A percentile compares a stretch with the other conserved stretches of the same genome.
These are phyloP conservation scores for Rhizoglyphus robini DNA, from an alignment of 1,140 invertebrate species.

Conservation along the genomic window DNA sequence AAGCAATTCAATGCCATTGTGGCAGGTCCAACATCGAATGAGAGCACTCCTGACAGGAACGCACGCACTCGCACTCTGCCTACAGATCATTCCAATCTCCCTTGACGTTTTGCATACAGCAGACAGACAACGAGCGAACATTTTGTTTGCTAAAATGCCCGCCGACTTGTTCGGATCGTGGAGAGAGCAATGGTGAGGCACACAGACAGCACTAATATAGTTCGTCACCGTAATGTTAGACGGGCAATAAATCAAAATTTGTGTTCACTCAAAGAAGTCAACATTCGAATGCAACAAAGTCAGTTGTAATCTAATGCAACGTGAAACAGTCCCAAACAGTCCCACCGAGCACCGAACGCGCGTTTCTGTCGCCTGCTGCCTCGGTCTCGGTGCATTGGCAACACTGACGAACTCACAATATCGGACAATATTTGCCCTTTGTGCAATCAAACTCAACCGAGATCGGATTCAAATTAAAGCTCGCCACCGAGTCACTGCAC, in stretches of 20 bases:
- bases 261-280: not conserved
- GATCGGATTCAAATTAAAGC: slow-evolving; percentile 15
- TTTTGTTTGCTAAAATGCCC: slow-evolving; percentile 12
- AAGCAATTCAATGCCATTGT: too few species aligned
- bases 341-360: not conserved
- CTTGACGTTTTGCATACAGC: slow-evolving; percentile 10
- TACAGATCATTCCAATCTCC: slow-evolving; percentile 1
- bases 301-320: slow-evolving; percentile 12
- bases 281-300: not conserved
- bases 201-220: slow-evolving; percentile 1
- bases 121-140: not conserved
- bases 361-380: not conserved
- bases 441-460: slow-evolving; percentile 5
- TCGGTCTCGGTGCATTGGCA: not conserved
- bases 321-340: not conserved
- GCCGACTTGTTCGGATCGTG: slow-evolving; percentile 1
- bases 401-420: not conserved
- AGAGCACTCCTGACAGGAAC: too few species aligned
- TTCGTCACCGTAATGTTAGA: slow-evolving; percentile 19
- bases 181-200: not conserved
- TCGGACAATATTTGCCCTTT: slow-evolving; percentile 7
- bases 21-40: too few species aligned
- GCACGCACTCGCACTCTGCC: too few species aligned
- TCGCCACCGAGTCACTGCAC: not conserved
- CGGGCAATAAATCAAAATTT: slow-evolving; percentile 18